phyloP scores from a whole-genome alignment of 2,113 vertebrate species.

The Ammodytes marinus region DNA sequence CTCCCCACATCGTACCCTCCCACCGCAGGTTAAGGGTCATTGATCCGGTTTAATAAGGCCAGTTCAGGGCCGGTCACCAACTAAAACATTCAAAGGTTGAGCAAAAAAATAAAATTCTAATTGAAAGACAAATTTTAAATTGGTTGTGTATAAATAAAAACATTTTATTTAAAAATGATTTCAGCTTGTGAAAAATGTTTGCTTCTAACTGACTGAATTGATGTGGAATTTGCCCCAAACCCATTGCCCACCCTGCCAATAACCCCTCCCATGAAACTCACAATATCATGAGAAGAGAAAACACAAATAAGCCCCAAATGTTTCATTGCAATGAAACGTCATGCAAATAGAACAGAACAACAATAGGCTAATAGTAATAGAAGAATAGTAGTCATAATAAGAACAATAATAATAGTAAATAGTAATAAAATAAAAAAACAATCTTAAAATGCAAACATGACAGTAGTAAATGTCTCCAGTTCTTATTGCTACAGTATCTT shows the following conservation, averaged over 20 bases:
- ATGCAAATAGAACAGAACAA: slow-evolving; percentile 88
- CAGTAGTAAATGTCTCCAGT: slow-evolving; percentile 87
- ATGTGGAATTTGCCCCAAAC: slow-evolving; percentile 59
- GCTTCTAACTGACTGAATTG: slow-evolving; percentile 68
- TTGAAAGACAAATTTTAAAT: slow-evolving; percentile 61
- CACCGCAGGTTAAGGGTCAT: slow-evolving; percentile 54
- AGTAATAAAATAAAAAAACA: slow-evolving; percentile 85
- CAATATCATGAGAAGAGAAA: slow-evolving; percentile 80
- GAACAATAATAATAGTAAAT: slow-evolving; percentile 85
- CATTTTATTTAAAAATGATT: slow-evolving; percentile 75
- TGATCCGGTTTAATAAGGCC: slow-evolving; percentile 75
- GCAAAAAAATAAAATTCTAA: slow-evolving; percentile 48
- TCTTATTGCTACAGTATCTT: slow-evolving; percentile 91
- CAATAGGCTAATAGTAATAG: slow-evolving; percentile 86
- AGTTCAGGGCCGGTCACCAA: slow-evolving; percentile 69
- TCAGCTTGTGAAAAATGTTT: slow-evolving; percentile 60
- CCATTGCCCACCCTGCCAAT: slow-evolving; percentile 57
- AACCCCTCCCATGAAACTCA: slow-evolving; percentile 55
- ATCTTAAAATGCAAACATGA: slow-evolving; percentile 89
- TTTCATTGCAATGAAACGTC: slow-evolving; percentile 85
- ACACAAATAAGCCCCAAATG: slow-evolving; percentile 83
- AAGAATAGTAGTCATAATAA: slow-evolving; percentile 84
- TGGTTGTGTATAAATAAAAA: slow-evolving; percentile 74
- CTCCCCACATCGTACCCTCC: slow-evolving; percentile 47
- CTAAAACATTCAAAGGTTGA: slow-evolving; percentile 76